phyloP scores from a whole-genome alignment of 2,113 vertebrate species.

The Erythrocercus mccallii region DNA sequence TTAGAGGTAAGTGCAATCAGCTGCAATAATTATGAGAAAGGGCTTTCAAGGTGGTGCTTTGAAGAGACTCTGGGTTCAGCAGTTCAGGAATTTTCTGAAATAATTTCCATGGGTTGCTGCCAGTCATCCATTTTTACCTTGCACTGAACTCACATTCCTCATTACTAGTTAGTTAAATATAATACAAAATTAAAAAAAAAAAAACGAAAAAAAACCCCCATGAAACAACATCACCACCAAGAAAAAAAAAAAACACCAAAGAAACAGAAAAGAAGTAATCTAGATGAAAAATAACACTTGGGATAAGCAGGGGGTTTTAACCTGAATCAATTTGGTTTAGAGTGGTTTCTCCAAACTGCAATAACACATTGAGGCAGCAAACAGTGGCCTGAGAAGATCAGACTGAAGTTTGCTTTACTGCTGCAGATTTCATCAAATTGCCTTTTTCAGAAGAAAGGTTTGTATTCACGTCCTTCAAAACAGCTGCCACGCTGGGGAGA shows the following conservation, averaged over 20 bases:
- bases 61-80: background rate
- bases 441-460: background rate
- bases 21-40: background rate
- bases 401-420: background rate
- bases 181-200: accelerated
- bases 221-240: background rate
- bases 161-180: background rate
- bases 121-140: background rate
- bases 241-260: background rate
- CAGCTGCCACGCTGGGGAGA: background rate
- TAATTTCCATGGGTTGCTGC: background rate
- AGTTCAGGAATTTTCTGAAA: background rate
- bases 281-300: background rate
- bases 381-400: background rate
- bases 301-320: background rate
- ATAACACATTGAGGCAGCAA: background rate
- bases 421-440: background rate
- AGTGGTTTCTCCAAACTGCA: background rate
- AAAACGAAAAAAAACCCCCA: accelerated
- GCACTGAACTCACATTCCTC: background rate
- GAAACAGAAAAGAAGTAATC: background rate
- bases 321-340: background rate
- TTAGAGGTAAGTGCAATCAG: background rate
- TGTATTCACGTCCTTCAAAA: background rate
- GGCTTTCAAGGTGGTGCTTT: background rate